Evolutionary conservation across 2,888 invertebrate genomes (phyloP).

Genomic region (Mythimna pallens): DNA sequence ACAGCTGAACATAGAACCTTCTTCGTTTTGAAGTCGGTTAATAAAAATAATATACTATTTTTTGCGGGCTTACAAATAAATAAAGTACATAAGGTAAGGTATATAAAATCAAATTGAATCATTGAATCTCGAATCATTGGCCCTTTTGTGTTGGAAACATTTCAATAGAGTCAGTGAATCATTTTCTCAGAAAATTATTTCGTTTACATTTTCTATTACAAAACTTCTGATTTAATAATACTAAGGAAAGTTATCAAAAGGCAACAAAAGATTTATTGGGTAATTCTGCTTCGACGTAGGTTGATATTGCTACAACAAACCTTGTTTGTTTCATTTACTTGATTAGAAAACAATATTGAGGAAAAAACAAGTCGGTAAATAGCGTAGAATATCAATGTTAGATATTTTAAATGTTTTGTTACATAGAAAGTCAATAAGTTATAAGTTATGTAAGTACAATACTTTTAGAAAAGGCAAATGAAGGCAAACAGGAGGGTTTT

Average conservation of each 20-base stretch:
- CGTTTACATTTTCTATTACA: neutral
- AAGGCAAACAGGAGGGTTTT: too few relatives aligned
- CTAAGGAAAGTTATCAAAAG: neutral
- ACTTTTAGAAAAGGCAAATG: too few relatives aligned
- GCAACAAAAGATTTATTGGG: neutral
- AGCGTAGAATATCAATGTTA: neutral
- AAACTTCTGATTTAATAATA: conserved; percentile 1
- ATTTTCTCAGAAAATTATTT: neutral
- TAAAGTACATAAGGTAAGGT: neutral
- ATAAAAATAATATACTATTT: too few relatives aligned
- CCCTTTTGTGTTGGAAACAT: neutral
- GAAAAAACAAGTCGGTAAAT: neutral
- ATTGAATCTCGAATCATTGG: conserved; percentile 1
- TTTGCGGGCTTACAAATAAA: neutral
- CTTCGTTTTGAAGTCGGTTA: too few relatives aligned
- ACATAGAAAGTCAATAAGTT: too few relatives aligned
- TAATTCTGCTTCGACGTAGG: neutral
- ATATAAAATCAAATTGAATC: neutral
- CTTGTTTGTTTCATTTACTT: neutral
- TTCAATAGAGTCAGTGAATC: conserved; percentile 6
- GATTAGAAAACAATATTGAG: neutral
- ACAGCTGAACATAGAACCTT: too few relatives aligned
- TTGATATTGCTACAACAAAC: neutral
- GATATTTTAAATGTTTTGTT: too few relatives aligned
- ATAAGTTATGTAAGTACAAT: too few relatives aligned